Conservation (phyloP, 2,888 invertebrate genomes). For the Leucozona laternaria region DNA sequence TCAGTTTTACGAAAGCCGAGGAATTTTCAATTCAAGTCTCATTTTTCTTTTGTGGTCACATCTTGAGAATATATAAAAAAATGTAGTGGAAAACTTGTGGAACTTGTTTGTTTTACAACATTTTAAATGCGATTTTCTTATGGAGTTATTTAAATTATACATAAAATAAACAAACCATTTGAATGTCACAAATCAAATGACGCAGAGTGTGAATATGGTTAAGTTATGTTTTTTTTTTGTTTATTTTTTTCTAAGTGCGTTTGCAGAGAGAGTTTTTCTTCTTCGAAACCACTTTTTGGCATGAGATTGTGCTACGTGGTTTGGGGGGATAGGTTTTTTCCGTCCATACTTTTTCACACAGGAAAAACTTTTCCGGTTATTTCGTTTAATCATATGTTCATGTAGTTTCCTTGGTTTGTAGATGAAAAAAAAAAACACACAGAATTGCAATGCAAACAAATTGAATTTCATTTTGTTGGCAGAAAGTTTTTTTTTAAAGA, state of each 20-base stretch:
- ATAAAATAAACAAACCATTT: no score
- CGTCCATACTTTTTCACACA: slow-evolving; percentile 13
- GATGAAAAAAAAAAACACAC: slow-evolving; percentile 2
- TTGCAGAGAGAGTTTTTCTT: slow-evolving; percentile 6
- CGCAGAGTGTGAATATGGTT: not conserved
- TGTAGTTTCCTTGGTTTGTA: slow-evolving; percentile 51
- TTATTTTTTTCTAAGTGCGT: slow-evolving; percentile 6
- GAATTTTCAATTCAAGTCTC: no score
- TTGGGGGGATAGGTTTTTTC: not conserved
- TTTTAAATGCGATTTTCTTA: no score
- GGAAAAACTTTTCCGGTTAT: slow-evolving; percentile 68
- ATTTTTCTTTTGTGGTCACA: no score
- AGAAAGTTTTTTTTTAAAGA: slow-evolving; percentile 7
- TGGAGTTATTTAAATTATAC: no score
- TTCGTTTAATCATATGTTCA: slow-evolving; percentile 68
- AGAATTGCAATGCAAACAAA: slow-evolving; percentile 48
- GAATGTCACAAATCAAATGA: no score
- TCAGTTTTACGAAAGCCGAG: no score
- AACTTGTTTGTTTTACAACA: no score
- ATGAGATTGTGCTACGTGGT: slow-evolving; percentile 2
- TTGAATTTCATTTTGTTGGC: slow-evolving; percentile 61
- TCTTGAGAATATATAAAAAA: no score
- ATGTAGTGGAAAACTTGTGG: no score
- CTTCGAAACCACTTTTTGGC: slow-evolving; percentile 21
- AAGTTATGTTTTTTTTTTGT: not conserved